Percentiles rank a stretch among this genome's conserved stretches.
Evolutionary conservation across 2,797 vertebrate genomes (phyloP).

Genomic region (Apogon hyalosoma): DNA sequence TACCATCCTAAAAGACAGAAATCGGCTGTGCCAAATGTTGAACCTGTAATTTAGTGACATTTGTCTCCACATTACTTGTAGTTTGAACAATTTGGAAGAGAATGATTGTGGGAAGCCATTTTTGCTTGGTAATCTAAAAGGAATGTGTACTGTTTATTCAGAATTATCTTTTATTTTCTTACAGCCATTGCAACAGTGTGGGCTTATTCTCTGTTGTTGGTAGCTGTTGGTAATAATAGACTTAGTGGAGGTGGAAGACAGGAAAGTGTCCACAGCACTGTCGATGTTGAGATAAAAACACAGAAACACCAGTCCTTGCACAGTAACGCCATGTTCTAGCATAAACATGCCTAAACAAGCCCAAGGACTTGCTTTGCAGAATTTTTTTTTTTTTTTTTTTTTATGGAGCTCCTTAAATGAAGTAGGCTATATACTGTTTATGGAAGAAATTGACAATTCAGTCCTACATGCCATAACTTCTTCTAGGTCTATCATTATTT

Average conservation of each 20-base stretch:
- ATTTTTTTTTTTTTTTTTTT: too few species aligned
- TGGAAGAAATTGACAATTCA: neutral
- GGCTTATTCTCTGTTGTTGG: constrained; percentile 30
- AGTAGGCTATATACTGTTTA: neutral
- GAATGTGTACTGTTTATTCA: constrained; percentile 46
- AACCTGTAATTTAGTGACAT: constrained; percentile 44
- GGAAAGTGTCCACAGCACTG: constrained; percentile 30
- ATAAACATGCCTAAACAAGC: constrained; percentile 18
- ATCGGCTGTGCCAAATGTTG: constrained; percentile 39
- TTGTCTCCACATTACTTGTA: constrained; percentile 26
- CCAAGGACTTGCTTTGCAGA: constrained; percentile 12
- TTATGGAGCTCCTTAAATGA: constrained; percentile 6
- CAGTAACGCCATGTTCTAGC: constrained; percentile 25
- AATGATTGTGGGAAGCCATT: constrained; percentile 19
- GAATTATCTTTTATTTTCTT: constrained; percentile 36
- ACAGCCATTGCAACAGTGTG: constrained; percentile 30
- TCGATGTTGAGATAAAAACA: constrained; percentile 23
- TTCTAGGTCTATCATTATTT: constrained; percentile 4
- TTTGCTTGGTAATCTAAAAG: constrained; percentile 5
- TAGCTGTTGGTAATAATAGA: constrained; percentile 53
- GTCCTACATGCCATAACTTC: neutral
- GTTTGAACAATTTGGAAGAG: constrained; percentile 9
- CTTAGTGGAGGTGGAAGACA: constrained; percentile 36
- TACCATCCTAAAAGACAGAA: constrained; percentile 29
- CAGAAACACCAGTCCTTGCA: constrained; percentile 31